Evolutionary conservation across 2,113 vertebrate species (phyloP), one percentile per base, ranked within the genome.

Genomic region (Mugil cephalus): DNA sequence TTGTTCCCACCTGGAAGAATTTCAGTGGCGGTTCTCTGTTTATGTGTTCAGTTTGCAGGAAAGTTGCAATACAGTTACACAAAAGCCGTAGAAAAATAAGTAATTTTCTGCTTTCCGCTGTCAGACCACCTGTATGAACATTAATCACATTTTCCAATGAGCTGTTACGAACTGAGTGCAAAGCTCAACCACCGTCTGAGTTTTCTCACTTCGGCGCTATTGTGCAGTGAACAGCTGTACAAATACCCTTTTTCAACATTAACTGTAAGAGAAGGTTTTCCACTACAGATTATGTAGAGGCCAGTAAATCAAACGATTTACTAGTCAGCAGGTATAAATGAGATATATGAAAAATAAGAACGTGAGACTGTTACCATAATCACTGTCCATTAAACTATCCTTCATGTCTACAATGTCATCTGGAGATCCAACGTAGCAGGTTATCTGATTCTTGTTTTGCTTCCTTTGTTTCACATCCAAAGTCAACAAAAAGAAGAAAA

Each of bases 61-160:
- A 30, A n/a, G 38, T 53, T 1, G 3, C 21, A 21, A n/a, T 18
- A 5, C 13, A 60, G 1, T 50, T 11, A 10, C 21, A 61, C 13
- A 43, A 68, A 43, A 11, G 0, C 17, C 8, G 18, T 39, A 17
- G 11, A 52, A 56, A 64, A 36, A 12, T 30, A 30, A 3, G 7
- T 3, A 1, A 12, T 14, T 54, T 53, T 65, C 43, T 48, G 12
- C 13, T n/a, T 68, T 18, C 50, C 8, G 8, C 60, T 17, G 66
- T 64, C 24, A 46, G 54, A 69, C 69, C 74, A 51, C 58, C 67
- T 54, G 66, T 46, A 42, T 24, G 6, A 66, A 42, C 38, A 39
- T 43, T 69, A 19, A 35, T 66, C 10, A 65, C 18, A 30, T 50
- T 50, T 65, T 46, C 68, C 45, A 18, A 21, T 34, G 34, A 68